These are phyloP conservation scores for Micrastur ruficollis DNA, from an alignment of 2,797 vertebrate genomes.

Conservation along the genomic window DNA sequence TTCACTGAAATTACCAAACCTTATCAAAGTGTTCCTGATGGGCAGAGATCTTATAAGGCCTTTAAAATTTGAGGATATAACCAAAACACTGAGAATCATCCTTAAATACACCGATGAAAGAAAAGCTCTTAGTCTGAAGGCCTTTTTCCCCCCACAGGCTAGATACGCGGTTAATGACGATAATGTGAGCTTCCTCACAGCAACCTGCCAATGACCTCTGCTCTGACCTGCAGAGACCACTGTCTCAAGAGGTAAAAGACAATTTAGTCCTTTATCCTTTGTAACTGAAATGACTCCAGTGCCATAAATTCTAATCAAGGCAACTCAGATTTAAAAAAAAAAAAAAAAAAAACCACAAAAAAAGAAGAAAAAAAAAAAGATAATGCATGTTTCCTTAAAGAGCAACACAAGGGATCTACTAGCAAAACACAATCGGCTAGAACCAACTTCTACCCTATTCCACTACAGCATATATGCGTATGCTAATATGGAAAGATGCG, in stretches of 20 bases:
- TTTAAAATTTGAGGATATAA: neutral
- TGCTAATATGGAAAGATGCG: neutral
- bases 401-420: neutral
- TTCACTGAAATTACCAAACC: neutral
- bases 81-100: neutral
- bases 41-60: neutral
- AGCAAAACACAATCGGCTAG: neutral
- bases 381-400: neutral
- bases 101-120: constrained; percentile 34
- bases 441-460: neutral
- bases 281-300: constrained; percentile 44
- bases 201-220: constrained; percentile 57
- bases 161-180: neutral
- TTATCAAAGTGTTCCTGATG: neutral
- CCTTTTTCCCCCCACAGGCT: neutral
- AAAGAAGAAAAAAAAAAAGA: neutral
- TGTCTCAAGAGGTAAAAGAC: constrained; percentile 67
- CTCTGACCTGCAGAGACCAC: constrained; percentile 59
- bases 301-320: constrained; percentile 67
- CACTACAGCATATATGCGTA: neutral
- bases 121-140: neutral
- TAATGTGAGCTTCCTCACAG: constrained; percentile 8
- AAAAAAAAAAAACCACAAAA: neutral
- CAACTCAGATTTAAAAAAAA: neutral
- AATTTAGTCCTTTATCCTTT: constrained; percentile 66